These are phyloP conservation scores for Nematostella vectensis DNA, from an alignment of 92 coral and sea anemone genomes.

Conservation along the genomic window DNA sequence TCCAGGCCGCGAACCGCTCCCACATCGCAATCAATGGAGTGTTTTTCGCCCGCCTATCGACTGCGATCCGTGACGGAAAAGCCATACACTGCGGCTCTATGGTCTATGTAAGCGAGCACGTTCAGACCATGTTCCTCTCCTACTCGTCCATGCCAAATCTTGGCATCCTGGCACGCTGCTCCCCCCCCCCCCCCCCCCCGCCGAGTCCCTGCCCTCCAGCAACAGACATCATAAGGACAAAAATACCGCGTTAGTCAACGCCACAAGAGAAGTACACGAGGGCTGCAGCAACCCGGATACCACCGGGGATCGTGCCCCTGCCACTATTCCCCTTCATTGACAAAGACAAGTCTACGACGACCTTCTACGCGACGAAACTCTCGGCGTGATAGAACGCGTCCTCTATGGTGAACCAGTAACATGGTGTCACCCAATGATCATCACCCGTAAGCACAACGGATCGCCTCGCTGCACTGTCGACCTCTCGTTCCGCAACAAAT, in stretches of 20 bases:
- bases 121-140: slow-evolving; percentile 23
- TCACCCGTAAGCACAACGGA: slow-evolving; percentile 39
- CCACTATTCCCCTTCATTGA: slow-evolving; percentile 30
- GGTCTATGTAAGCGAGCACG: slow-evolving; percentile 36
- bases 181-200: too few species aligned
- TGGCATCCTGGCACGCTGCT: slow-evolving; percentile 5
- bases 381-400: too few species aligned
- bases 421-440: too few species aligned
- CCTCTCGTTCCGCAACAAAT: slow-evolving; percentile 32
- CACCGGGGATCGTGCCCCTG: slow-evolving; percentile 4
- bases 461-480: slow-evolving; percentile 41
- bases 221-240: too few species aligned
- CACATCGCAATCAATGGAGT: slow-evolving; percentile 29
- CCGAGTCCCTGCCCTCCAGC: not conserved
- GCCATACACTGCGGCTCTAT: slow-evolving; percentile 20
- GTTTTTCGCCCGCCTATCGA: slow-evolving; percentile 23
- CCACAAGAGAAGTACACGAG: slow-evolving; percentile 5
- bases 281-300: slow-evolving; percentile 11
- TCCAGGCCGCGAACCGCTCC: slow-evolving; percentile 31
- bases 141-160: slow-evolving; percentile 30
- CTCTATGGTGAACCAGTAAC: too few species aligned
- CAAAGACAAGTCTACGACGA: slow-evolving; percentile 22
- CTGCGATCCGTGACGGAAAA: not conserved
- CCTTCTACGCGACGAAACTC: too few species aligned
- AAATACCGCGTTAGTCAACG: slow-evolving; percentile 11